phyloP scores from a whole-genome alignment of 1,140 invertebrate species.

The Anastatus disparis region DNA sequence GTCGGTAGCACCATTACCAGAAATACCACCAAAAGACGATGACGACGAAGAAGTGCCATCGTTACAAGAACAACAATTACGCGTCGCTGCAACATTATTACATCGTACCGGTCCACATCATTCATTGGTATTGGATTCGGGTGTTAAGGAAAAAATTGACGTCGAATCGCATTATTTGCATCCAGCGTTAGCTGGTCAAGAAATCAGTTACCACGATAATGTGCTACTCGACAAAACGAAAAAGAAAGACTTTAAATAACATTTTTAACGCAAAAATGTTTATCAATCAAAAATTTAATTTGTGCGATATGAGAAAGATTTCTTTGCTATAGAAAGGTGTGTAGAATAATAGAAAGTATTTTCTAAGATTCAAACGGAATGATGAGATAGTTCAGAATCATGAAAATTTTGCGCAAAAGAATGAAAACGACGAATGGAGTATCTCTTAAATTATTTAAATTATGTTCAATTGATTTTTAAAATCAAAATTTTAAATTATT shows the following conservation, averaged over 20 bases:
- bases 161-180: constrained; percentile 67
- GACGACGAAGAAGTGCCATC: constrained; percentile 43
- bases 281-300: too few species aligned
- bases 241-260: constrained; percentile 59
- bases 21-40: constrained; percentile 38
- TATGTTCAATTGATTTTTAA: too few species aligned
- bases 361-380: too few species aligned
- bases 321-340: too few species aligned
- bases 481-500: too few species aligned
- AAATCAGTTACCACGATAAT: constrained; percentile 67
- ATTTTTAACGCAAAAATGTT: too few species aligned
- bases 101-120: constrained; percentile 61
- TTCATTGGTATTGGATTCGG: constrained; percentile 60
- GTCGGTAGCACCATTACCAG: not conserved
- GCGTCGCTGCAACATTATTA: constrained; percentile 45
- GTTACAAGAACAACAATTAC: constrained; percentile 51
- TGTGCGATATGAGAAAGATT: too few species aligned
- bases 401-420: too few species aligned
- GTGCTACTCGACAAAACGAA: constrained; percentile 59
- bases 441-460: too few species aligned
- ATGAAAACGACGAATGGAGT: too few species aligned
- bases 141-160: constrained; percentile 66
- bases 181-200: constrained; percentile 66
- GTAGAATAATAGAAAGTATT: too few species aligned
- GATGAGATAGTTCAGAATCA: too few species aligned